These are phyloP conservation scores for Centropyge bicolor DNA, from an alignment of 2,797 vertebrate genomes.

Conservation along the genomic window DNA sequence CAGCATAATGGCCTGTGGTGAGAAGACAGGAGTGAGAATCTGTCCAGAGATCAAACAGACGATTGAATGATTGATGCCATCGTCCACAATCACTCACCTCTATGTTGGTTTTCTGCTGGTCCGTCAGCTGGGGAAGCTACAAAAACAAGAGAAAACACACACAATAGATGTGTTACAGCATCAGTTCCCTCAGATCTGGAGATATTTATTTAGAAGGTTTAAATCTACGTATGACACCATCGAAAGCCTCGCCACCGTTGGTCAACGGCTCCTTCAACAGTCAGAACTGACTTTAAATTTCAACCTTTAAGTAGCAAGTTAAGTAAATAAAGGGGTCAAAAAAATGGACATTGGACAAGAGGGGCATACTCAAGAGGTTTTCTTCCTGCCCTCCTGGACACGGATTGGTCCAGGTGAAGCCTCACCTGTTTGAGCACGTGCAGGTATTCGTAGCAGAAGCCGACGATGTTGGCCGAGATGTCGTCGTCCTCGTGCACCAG, in stretches of 20 bases:
- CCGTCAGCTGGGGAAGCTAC: conserved; percentile 92
- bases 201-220: too few relatives aligned
- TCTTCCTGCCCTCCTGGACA: not conserved
- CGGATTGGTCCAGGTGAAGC: not conserved
- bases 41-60: rapidly evolving
- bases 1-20: conserved; percentile 92
- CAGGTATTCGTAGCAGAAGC: conserved; percentile 98
- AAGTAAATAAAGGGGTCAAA: too few relatives aligned
- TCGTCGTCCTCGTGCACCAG: conserved; percentile 97
- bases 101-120: conserved; percentile 93
- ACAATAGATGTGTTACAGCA: too few relatives aligned
- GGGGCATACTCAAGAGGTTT: too few relatives aligned
- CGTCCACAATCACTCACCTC: conserved; percentile 85
- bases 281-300: too few relatives aligned
- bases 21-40: rapidly evolving
- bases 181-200: too few relatives aligned
- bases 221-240: too few relatives aligned
- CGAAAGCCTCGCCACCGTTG: too few relatives aligned
- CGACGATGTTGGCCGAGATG: conserved; percentile 96
- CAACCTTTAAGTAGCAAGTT: too few relatives aligned
- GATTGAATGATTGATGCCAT: rapidly evolving
- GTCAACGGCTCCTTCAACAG: too few relatives aligned
- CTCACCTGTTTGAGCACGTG: conserved; percentile 96
- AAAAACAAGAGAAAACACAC: conserved; percentile 12
- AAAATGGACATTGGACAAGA: too few relatives aligned